Percentiles rank a stretch among this genome's conserved stretches.
phyloP scores from a whole-genome alignment of 2,113 vertebrate species.

The Halcyon malimbica region DNA sequence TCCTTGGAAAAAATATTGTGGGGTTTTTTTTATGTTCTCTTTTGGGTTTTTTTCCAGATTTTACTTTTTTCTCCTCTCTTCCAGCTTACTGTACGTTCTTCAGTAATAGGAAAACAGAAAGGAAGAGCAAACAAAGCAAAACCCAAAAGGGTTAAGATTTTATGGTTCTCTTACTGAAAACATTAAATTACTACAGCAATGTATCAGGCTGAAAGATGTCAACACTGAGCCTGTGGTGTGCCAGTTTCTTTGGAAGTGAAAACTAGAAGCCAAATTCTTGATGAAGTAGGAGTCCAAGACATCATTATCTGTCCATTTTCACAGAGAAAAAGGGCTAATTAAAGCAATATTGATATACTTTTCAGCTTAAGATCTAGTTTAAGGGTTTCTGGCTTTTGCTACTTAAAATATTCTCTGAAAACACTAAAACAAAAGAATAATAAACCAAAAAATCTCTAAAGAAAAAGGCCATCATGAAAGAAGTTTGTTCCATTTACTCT shows the following conservation, averaged over 20 bases:
- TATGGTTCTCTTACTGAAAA: not conserved
- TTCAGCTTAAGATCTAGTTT: not conserved
- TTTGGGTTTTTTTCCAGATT: not conserved
- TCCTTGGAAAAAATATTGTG: not conserved
- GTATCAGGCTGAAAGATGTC: not conserved
- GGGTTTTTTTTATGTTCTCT: too few species aligned
- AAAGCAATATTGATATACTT: not conserved
- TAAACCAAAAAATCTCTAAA: not conserved
- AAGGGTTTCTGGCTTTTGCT: not conserved
- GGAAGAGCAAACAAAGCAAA: not conserved
- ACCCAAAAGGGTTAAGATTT: not conserved
- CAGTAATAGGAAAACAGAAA: not conserved
- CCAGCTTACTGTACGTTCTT: not conserved
- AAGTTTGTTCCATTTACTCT: not conserved
- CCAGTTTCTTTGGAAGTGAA: not conserved
- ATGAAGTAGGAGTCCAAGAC: not conserved
- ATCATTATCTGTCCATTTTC: not conserved
- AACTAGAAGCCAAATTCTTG: not conserved
- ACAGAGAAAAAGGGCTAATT: not conserved
- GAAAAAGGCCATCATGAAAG: not conserved
- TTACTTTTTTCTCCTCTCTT: not conserved
- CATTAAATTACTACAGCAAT: not conserved
- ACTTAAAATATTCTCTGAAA: not conserved
- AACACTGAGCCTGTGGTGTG: not conserved
- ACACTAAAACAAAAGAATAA: not conserved